Base-by-base conservation (phyloP, 1,140 invertebrate genomes). In the Eubasilissa regina region DNA sequence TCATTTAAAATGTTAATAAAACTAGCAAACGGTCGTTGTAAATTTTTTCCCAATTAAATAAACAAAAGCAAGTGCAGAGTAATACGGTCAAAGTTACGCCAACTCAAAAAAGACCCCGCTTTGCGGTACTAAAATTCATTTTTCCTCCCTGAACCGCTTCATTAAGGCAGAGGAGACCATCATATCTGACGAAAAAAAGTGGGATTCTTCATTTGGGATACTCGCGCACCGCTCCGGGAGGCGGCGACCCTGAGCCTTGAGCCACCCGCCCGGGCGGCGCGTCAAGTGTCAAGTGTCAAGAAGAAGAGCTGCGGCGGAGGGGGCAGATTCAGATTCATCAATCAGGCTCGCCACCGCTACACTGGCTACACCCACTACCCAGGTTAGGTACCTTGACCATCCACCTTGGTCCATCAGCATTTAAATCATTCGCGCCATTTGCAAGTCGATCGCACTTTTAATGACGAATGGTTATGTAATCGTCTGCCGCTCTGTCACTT, bases 161-260 rank as follows among this genome's bases (percentile, higher is more conserved):
- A 43, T 64, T 64, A 64, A 21, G 12, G 35, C 8, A 25, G 60
- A 44, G 8, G 60, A 19, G 60, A 13, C 60, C 25, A 13, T 64
- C 35, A 44, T 64, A 64, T 64, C 60, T 64, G 60, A 64, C 25
- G 25, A 8, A 25, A 64, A 64, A 25, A 64, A 12, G 9, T 25
- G 25, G 25, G 60, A 64, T 64, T 64, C 35, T 64, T 64, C 25
- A 25, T 64, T 64, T 25, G 60, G 60, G 25, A 64, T 25, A 64
- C 60, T 64, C 13, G 60, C 13, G 60, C 12, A n/a, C 19, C 60
- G 60, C 35, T 11, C 13, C 11, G 19, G 60, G n/a, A 21, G 10
- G 3, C 21, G 60, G 55, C 53, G n/a, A 8, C n/a, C 53, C n/a
- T 55, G 13, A 6, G 6, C 51, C 12, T 0, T 55, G 13, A 13